Percentiles rank a stretch among this genome's conserved stretches.
These are phyloP conservation scores for Drosophila kohkoa DNA, from an alignment of 1,140 invertebrate genomes.

Conservation along the genomic window DNA sequence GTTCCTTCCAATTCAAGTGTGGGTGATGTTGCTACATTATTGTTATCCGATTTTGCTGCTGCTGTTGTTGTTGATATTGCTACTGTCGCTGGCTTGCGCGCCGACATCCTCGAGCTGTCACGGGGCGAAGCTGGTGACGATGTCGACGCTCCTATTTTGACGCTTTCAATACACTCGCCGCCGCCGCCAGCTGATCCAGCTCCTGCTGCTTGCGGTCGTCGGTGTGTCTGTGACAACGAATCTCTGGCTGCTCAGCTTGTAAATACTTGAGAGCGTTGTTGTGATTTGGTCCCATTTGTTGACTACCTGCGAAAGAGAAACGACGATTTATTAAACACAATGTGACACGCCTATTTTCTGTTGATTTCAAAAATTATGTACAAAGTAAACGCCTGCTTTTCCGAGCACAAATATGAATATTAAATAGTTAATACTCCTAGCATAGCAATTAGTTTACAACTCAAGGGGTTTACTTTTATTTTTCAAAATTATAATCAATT, in stretches of 20 bases:
- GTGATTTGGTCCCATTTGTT: conserved; percentile 81
- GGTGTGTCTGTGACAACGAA: conserved; percentile 17
- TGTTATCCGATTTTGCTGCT: conserved; percentile 37
- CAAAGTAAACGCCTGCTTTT: too few species aligned
- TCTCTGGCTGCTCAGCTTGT: conserved; percentile 54
- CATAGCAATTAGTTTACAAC: too few species aligned
- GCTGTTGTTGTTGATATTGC: conserved; percentile 22
- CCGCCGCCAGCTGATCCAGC: conserved; percentile 17
- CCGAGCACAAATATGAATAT: too few species aligned
- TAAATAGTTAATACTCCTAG: too few species aligned
- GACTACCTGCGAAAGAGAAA: conserved; percentile 41
- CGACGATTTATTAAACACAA: not conserved
- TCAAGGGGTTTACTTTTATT: too few species aligned
- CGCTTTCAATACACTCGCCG: conserved; percentile 27
- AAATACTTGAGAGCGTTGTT: conserved; percentile 64
- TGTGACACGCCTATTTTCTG: not conserved
- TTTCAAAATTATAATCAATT: too few species aligned
- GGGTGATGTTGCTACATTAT: conserved; percentile 28
- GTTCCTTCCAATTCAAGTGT: conserved; percentile 22
- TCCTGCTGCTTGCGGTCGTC: conserved; percentile 14
- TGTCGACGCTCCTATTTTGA: conserved; percentile 78
- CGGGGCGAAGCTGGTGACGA: conserved; percentile 55
- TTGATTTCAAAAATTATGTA: not conserved
- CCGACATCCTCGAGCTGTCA: conserved; percentile 74
- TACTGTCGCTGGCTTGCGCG: conserved; percentile 63